These are phyloP conservation scores for Callipepla californica DNA, from an alignment of 2,113 vertebrate genomes.

Conservation along the genomic window DNA sequence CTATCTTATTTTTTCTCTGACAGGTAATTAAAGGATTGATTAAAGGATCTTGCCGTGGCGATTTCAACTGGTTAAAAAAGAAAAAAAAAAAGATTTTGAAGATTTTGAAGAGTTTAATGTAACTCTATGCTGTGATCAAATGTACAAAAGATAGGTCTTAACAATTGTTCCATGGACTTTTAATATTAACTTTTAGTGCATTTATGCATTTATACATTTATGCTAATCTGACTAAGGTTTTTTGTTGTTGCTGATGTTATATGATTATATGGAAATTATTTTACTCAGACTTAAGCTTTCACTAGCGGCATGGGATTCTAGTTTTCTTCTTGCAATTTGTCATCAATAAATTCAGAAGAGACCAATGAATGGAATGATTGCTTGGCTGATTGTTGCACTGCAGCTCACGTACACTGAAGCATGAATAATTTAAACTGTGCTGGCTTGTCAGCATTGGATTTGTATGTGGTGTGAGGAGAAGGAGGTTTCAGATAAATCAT, in stretches of 20 bases:
- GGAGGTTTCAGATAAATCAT: slow-evolving; percentile 38
- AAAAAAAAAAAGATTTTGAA: neutral
- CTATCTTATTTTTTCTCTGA: neutral
- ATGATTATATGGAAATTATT: neutral
- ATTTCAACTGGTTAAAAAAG: neutral
- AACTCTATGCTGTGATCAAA: neutral
- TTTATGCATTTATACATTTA: neutral
- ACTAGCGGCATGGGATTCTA: neutral
- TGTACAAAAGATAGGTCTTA: neutral
- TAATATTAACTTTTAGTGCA: neutral
- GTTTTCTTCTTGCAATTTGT: slow-evolving; percentile 32
- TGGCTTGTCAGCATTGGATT: slow-evolving; percentile 63
- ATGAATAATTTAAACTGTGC: slow-evolving; percentile 65
- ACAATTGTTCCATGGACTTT: neutral
- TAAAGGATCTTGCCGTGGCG: neutral
- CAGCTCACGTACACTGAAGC: slow-evolving; percentile 41
- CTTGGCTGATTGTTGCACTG: neutral
- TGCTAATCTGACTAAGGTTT: neutral
- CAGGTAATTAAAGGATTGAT: neutral
- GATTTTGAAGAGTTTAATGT: neutral
- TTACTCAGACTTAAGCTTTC: neutral
- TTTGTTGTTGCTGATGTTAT: neutral
- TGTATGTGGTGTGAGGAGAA: slow-evolving; percentile 46
- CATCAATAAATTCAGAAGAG: slow-evolving; percentile 56
- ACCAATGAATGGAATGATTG: slow-evolving; percentile 72